Base-by-base conservation (phyloP, 2,797 vertebrate genomes). In the Balearica regulorum region DNA sequence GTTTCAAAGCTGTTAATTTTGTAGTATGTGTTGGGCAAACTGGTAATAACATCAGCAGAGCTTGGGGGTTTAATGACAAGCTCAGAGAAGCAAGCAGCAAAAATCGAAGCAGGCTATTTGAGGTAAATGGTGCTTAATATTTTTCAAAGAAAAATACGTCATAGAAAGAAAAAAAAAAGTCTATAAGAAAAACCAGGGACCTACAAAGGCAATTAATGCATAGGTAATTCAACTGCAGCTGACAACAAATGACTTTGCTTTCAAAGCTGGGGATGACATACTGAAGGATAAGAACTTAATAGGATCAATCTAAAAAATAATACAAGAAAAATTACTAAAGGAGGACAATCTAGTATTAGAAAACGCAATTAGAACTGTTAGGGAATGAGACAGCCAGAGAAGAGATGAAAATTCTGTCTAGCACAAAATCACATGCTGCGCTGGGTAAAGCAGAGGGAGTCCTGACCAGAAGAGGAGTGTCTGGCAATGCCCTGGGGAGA, bases 271-370 rank as follows among this genome's bases (percentile, higher is more conserved):
- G 72, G 75, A 84, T 83, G 83, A 91, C 87, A 57, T 31, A 22
- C 60, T 48, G 78, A 70, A 83, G 61, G 87, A 62, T 91, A 89
- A 95, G 94, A 93, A 92, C 84, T 92, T 97, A 95, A 96, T 83
- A 89, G 92, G 94, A 93, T 97, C 92, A 93, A 73, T 90, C 89
- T 93, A 73, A 54, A 55, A 94, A 91, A 89, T 64, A 90, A 95
- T 37, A 75, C 68, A 92, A 89, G 75, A 87, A 94, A 94, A 94
- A 93, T 41, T 17, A 58, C 64, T 31, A 31, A 89, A 87, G 58
- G 66, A 96, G 90, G 84, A 64, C 93, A 87, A 61, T 62, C 53
- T 24, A 85, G 78, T 64, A 68, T 55, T 83, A 89, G 62, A 46
- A 80, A 87, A 87, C 91, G 90, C 83, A 87, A 90, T 87, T 79